Conservation (phyloP, 1,140 invertebrate species). For the Zaprionus camerounensis region DNA sequence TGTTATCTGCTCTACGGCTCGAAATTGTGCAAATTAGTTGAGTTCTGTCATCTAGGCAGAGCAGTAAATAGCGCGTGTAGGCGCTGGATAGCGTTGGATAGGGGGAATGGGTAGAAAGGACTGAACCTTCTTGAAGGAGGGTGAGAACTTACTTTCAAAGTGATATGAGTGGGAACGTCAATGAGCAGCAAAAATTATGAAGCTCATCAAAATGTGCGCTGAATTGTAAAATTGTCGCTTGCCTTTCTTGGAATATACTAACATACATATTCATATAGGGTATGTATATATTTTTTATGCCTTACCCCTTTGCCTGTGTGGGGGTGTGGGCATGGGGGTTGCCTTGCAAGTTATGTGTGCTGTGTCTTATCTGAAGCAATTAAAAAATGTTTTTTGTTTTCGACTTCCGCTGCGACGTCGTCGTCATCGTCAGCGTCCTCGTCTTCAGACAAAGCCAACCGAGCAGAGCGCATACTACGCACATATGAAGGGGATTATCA, state of each 20-base stretch:
- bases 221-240: constrained; percentile 79
- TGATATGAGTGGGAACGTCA: constrained; percentile 70
- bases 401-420: constrained; percentile 56
- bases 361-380: constrained; percentile 77
- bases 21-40: constrained; percentile 31
- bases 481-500: constrained; percentile 51
- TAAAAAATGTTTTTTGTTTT: constrained; percentile 71
- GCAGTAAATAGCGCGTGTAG: not conserved
- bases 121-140: not conserved
- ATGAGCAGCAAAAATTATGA: constrained; percentile 80
- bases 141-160: constrained; percentile 28
- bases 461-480: constrained; percentile 38
- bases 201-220: constrained; percentile 81
- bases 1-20: not conserved
- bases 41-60: not conserved
- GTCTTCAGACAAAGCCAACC: constrained; percentile 41
- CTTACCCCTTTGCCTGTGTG: not conserved
- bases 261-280: not conserved
- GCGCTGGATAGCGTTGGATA: not conserved
- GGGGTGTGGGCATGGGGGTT: not conserved
- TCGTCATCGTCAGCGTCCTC: constrained; percentile 19
- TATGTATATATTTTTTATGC: not conserved
- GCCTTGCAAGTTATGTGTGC: constrained; percentile 66
- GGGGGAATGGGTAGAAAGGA: not conserved
- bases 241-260: constrained; percentile 36